Base-by-base conservation (phyloP, 1,140 invertebrate genomes). In the Diabrotica virgifera region DNA sequence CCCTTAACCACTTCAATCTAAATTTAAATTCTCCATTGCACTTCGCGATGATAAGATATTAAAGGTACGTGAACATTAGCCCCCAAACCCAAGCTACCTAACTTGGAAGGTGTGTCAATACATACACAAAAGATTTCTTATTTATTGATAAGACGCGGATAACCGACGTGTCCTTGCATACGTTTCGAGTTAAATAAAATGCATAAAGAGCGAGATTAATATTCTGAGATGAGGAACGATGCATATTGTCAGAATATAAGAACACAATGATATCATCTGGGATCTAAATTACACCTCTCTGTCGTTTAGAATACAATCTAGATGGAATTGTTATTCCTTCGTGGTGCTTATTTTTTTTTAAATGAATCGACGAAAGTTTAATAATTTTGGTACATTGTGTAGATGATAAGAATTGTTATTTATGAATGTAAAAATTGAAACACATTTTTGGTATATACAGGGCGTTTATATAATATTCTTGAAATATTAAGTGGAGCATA, bases 211-310 rank as follows among this genome's bases (percentile, higher is more conserved):
- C 8, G 40, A 46, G n/a, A 46, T 46, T 46, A 46, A 46, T 46
- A 46, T 46, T 46, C n/a, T n/a, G 40, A 46, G 40, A 46, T 46
- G 40, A 46, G 8, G 40, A 46, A 46, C 40, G 40, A 46, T 46
- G 40, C 40, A 46, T 46, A 46, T 46, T 46, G 40, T 46, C 40
- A 46, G 40, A 46, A 46, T 46, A 10, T 46, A n/a, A 46, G 40
- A 46, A n/a, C n/a, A 46, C 40, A 46, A 46, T 46, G 40, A n/a
- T 46, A 46, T 46, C 40, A 46, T 46, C 2, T 8, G 3, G 40
- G 6, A 46, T 46, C 40, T 46, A 46, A 46, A 46, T 46, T 46
- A 46, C 40, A 46, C n/a, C 40, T 46, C 40, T 5, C n/a, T n/a
- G 8, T n/a, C 8, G 8, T 46, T 46, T 10, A 46, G 8, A 46